Conservation (phyloP, 2,888 invertebrate genomes). For the Conchocele bisecta region DNA sequence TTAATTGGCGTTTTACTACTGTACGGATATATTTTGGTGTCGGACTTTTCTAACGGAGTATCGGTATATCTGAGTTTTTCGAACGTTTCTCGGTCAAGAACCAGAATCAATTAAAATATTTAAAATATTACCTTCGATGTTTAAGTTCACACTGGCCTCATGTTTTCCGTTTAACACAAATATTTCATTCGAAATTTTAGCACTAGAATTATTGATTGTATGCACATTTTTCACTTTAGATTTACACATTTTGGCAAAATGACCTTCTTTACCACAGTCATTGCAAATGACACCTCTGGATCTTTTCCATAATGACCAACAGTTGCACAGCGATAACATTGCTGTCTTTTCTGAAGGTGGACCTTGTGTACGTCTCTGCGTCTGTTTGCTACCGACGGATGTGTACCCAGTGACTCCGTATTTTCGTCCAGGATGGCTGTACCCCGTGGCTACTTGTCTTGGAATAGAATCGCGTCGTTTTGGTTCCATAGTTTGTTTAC, state of each 20-base stretch:
- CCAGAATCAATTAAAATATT: slow-evolving; percentile 13
- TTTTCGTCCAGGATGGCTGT: background rate
- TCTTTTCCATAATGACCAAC: background rate
- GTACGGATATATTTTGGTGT: slow-evolving; percentile 4
- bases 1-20: background rate
- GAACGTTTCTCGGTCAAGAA: background rate
- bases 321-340: slow-evolving; percentile 4
- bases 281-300: background rate
- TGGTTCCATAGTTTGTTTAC: background rate
- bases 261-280: background rate
- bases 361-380: too few species aligned
- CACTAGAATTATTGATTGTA: background rate
- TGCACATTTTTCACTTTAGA: background rate
- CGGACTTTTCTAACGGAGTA: background rate
- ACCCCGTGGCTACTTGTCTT: background rate
- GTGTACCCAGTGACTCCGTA: background rate
- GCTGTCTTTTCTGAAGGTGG: too few species aligned
- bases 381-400: too few species aligned
- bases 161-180: background rate
- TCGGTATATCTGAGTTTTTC: background rate
- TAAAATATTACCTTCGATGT: background rate
- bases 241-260: background rate
- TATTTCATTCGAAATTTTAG: background rate
- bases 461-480: too few species aligned
- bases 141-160: background rate